phyloP scores from a whole-genome alignment of 2,888 invertebrate species.

The Pyrgus malvae region DNA sequence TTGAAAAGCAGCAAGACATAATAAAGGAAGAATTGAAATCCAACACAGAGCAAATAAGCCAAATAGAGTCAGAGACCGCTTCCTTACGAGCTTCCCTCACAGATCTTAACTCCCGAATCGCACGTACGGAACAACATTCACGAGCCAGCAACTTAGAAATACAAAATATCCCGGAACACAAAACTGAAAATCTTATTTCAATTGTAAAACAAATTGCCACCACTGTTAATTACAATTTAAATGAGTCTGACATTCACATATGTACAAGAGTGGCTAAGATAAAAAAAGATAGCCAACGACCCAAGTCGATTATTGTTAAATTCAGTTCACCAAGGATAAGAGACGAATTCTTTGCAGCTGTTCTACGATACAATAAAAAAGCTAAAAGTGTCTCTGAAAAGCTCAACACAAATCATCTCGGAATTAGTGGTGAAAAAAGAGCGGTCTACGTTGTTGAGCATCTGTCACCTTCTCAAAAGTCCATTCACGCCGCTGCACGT shows the following conservation, averaged over 20 bases:
- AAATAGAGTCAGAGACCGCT: neutral
- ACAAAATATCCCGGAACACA: slow-evolving; percentile 32
- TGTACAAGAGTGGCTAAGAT: neutral
- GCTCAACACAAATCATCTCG: slow-evolving; percentile 31
- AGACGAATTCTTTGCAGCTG: slow-evolving; percentile 10
- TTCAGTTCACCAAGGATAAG: neutral
- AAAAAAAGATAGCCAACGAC: neutral
- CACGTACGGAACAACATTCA: slow-evolving; percentile 32
- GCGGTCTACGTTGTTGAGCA: slow-evolving; percentile 36
- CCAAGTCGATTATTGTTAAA: neutral
- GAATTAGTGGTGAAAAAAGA: slow-evolving; percentile 28
- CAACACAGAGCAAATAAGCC: neutral
- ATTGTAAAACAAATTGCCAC: neutral
- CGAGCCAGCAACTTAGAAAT: slow-evolving; percentile 32
- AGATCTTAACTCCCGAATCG: slow-evolving; percentile 11
- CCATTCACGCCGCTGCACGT: slow-evolving; percentile 33
- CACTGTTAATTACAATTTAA: neutral
- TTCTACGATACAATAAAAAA: slow-evolving; percentile 25
- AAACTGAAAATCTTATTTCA: slow-evolving; percentile 27
- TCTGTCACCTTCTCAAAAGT: slow-evolving; percentile 34
- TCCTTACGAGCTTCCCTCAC: neutral
- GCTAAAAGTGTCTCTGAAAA: slow-evolving; percentile 22
- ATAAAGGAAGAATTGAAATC: neutral
- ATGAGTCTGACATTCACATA: neutral
- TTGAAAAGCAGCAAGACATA: neutral